Conservation (phyloP, 2,888 invertebrate genomes). For the Ceraclea dissimilis region DNA sequence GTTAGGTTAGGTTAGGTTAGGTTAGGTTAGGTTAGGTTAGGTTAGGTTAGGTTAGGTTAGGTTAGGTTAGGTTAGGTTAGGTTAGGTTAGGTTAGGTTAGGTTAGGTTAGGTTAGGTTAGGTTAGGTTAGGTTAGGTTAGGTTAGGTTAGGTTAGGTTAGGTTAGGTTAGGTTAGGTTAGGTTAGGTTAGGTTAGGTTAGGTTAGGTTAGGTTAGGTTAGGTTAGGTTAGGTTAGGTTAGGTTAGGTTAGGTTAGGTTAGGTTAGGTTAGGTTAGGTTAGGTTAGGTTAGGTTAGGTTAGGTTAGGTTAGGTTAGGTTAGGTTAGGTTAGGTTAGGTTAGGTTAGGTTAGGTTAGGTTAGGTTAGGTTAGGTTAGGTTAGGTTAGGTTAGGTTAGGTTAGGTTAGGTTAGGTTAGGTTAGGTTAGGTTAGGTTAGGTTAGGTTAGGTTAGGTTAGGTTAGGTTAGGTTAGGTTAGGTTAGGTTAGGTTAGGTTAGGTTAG, state of each 20-base stretch:
- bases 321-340: slow-evolving; percentile 2
- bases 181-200: slow-evolving; percentile 2
- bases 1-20: slow-evolving; percentile 2
- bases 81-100: slow-evolving; percentile 2
- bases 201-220: slow-evolving; percentile 2
- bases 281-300: slow-evolving; percentile 2
- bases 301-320: slow-evolving; percentile 2
- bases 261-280: slow-evolving; percentile 2
- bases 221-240: slow-evolving; percentile 2
- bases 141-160: slow-evolving; percentile 2
- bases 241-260: slow-evolving; percentile 2
- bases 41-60: slow-evolving; percentile 2
- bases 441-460: slow-evolving; percentile 2
- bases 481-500: slow-evolving; percentile 2
- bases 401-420: slow-evolving; percentile 2
- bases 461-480: slow-evolving; percentile 2
- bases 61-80: slow-evolving; percentile 2
- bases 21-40: slow-evolving; percentile 2
- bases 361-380: slow-evolving; percentile 2
- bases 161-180: slow-evolving; percentile 2
- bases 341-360: slow-evolving; percentile 2
- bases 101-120: slow-evolving; percentile 2
- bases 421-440: slow-evolving; percentile 2
- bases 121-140: slow-evolving; percentile 2
- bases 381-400: slow-evolving; percentile 2